phyloP scores from a whole-genome alignment of 2,797 vertebrate species.

The Avahi laniger region DNA sequence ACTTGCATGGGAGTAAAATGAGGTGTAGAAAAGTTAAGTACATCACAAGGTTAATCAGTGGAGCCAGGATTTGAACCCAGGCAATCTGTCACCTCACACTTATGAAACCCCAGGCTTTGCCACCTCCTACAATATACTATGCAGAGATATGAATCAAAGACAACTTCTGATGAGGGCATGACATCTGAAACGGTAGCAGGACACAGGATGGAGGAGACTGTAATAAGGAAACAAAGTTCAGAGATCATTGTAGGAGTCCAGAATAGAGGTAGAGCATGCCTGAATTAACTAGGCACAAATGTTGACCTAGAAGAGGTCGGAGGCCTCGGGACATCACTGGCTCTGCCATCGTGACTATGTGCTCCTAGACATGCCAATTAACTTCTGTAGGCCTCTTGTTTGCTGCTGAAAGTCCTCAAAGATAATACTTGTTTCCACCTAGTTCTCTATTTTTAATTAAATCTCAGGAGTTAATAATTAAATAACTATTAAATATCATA shows the following conservation, averaged over 20 bases:
- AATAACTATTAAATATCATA: neutral
- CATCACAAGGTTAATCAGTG: neutral
- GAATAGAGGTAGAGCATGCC: neutral
- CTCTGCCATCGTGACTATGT: neutral
- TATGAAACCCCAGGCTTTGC: neutral
- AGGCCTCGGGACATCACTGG: fast-evolving
- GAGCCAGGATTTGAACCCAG: neutral
- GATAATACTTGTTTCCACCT: neutral
- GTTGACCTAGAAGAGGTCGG: neutral
- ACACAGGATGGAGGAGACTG: neutral
- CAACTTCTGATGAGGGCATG: neutral
- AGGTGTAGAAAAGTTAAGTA: neutral
- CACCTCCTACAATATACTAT: neutral
- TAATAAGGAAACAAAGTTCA: neutral
- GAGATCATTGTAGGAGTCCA: neutral
- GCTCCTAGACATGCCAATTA: neutral
- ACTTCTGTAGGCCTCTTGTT: neutral
- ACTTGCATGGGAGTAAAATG: neutral
- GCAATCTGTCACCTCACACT: neutral
- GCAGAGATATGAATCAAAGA: neutral
- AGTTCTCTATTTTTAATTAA: neutral
- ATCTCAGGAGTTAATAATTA: neutral
- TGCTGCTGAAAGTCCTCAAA: neutral
- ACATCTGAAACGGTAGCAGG: neutral
- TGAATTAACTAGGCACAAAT: neutral